Base-by-base conservation (phyloP, 1,140 invertebrate genomes). In the Harpegnathos saltator region DNA sequence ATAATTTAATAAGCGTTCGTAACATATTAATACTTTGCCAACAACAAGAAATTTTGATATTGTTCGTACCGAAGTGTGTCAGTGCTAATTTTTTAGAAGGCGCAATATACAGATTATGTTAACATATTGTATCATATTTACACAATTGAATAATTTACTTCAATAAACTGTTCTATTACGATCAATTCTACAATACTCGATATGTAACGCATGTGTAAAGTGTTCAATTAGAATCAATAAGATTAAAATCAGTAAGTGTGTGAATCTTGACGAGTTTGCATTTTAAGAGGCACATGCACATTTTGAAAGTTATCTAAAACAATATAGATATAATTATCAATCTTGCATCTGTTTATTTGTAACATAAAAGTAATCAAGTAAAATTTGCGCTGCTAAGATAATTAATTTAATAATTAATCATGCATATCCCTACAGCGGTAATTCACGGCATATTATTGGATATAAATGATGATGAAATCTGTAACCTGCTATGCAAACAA, bases 401-500 rank as follows among this genome's bases (percentile, higher is more conserved):
- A 50, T 15, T 7, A 62, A 62, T 62, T 26, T 73, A 4, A 11
- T 54, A 62, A 61, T 74, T 15, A 82, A 48, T n/a, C n/a, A n/a
- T 33, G 38, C 0, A 14, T 61, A 22, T 78, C 1, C 0, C 50
- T 80, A 56, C 44, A 84, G 24, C 65, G 71, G 54, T 63, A 83
- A 83, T 77, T 81, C n/a, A 50, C 38, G 54, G 75, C 44, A 56
- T 68, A 50, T 22, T 83, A 50, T 33, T 82, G 11, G 72, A 73
- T 2, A 56, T 58, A 56, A 83, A 82, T 33, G 74, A 86, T 77
- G 56, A 38, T 9, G 48, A 85, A 59, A 85, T 38, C 5, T 90
- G 89, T 48, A 68, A 19, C 14, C 38, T 88, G 7, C 50, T 89
- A 5, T 90, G 89, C 26, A 26, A 17, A 50, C 62, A 65, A 66